phyloP scores from a whole-genome alignment of 2,113 vertebrate genomes.

The Sigmodon hispidus region DNA sequence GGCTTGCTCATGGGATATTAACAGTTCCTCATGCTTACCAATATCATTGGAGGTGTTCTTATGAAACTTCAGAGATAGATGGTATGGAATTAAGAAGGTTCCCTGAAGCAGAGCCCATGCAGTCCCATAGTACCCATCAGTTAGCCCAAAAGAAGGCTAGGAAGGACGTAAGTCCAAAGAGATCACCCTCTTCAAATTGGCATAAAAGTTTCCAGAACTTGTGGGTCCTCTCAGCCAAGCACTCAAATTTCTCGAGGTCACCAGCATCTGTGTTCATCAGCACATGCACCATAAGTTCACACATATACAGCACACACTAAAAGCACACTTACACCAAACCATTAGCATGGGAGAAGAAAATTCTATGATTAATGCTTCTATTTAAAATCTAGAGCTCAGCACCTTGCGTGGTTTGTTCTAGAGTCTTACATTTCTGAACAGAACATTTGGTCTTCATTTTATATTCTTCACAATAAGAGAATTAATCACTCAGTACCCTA shows the following conservation, averaged over 20 bases:
- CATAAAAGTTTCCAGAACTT: background rate
- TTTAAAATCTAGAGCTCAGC: conserved; percentile 28
- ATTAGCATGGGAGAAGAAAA: background rate
- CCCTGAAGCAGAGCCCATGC: background rate
- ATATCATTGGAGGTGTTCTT: background rate
- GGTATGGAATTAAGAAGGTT: background rate
- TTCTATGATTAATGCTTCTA: background rate
- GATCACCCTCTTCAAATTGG: background rate
- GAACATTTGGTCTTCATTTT: conserved; percentile 50
- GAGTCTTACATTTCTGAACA: conserved; percentile 17
- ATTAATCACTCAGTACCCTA: background rate
- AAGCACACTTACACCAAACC: background rate
- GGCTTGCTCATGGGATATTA: background rate
- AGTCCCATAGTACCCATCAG: background rate
- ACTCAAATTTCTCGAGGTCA: background rate
- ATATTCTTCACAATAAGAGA: conserved; percentile 31
- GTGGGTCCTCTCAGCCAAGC: background rate
- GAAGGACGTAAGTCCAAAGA: background rate
- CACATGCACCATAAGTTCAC: too few species aligned
- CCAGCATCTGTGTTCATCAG: background rate
- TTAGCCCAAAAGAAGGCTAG: background rate
- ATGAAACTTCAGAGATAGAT: conserved; percentile 7
- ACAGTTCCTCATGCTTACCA: background rate
- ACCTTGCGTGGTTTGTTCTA: background rate
- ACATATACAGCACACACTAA: background rate